phyloP scores from a whole-genome alignment of 2,113 vertebrate species.

The Lasiurus borealis region DNA sequence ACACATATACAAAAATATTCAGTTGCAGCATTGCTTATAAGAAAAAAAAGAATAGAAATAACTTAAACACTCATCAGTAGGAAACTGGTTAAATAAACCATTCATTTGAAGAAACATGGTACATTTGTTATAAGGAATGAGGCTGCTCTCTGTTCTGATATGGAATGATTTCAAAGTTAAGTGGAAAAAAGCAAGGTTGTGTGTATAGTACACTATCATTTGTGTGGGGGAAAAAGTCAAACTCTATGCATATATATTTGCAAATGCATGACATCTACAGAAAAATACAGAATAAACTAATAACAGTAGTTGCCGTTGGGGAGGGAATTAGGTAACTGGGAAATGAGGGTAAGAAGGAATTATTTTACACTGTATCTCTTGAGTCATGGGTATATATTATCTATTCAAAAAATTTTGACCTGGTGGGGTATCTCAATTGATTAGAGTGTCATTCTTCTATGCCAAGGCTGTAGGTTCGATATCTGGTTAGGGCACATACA shows the following conservation, averaged over 20 bases:
- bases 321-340: neutral
- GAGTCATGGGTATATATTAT: neutral
- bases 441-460: neutral
- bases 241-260: neutral
- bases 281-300: neutral
- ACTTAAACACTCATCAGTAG: neutral
- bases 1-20: neutral
- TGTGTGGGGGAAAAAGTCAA: neutral
- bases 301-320: neutral
- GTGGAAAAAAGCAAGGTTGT: neutral
- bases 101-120: neutral
- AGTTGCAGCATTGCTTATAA: neutral
- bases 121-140: neutral
- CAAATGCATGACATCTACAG: neutral
- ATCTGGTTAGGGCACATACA: too few relatives aligned
- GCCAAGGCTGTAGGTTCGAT: neutral
- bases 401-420: neutral
- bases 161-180: neutral
- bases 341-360: neutral
- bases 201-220: neutral
- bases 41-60: slow-evolving; percentile 12
- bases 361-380: neutral
- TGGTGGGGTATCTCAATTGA: neutral
- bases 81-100: slow-evolving; percentile 31
- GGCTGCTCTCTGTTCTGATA: neutral